Evolutionary conservation across 35 echinoderm and acorn worm genomes (phyloP).

Genomic region (Stichopus chloronotus): DNA sequence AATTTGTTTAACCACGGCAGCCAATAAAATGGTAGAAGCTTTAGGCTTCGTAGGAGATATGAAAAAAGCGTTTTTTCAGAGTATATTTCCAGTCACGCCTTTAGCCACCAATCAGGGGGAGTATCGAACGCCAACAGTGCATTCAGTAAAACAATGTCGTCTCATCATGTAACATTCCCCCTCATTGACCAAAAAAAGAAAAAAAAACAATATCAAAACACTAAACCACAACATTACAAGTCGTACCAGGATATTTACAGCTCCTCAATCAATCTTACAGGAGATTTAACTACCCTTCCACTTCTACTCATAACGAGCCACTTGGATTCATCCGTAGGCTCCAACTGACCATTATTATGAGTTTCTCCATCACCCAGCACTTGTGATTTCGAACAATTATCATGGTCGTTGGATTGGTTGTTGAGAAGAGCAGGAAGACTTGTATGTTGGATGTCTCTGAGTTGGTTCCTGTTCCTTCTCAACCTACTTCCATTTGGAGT

Average conservation of each 20-base stretch:
- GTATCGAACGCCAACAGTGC: no score
- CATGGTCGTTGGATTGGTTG: neutral
- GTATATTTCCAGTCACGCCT: neutral
- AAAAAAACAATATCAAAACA: no score
- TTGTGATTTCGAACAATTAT: no score
- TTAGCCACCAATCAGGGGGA: neutral
- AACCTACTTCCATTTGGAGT: slow-evolving; percentile 33
- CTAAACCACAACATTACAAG: no score
- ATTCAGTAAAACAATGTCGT: no score
- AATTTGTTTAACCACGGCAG: no score
- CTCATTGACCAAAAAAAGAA: no score
- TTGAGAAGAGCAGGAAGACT: neutral
- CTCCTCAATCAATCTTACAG: slow-evolving; percentile 13
- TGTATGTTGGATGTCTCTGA: slow-evolving; percentile 32
- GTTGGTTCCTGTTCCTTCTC: slow-evolving; percentile 24
- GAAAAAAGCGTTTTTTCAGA: neutral
- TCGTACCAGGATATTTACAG: neutral
- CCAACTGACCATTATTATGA: neutral
- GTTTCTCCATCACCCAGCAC: neutral
- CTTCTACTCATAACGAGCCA: neutral
- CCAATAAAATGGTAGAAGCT: no score
- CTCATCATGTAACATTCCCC: no score
- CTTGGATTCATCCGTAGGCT: neutral
- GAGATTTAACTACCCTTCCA: slow-evolving; percentile 17
- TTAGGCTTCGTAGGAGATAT: neutral